These are phyloP conservation scores for Lymantria dispar DNA, from an alignment of 2,888 invertebrate species.

Conservation along the genomic window DNA sequence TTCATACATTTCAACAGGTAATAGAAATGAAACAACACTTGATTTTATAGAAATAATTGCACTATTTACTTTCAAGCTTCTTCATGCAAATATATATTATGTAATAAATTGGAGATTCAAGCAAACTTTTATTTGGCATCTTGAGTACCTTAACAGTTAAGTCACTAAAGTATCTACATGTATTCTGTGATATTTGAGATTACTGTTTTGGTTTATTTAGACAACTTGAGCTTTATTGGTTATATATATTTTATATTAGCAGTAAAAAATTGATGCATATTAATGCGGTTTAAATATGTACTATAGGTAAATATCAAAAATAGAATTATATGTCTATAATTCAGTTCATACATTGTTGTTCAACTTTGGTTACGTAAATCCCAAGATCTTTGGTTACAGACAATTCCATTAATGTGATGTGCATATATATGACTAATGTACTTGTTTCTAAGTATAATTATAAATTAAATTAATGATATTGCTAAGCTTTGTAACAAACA, in stretches of 20 bases:
- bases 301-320: conserved; percentile 40
- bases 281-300: conserved; percentile 24
- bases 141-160: conserved; percentile 48
- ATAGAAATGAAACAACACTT: conserved; percentile 33
- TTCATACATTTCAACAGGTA: conserved; percentile 67
- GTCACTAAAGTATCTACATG: conserved; percentile 21
- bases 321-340: conserved; percentile 35
- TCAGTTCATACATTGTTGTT: conserved; percentile 21
- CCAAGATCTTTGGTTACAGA: conserved; percentile 50
- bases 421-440: conserved; percentile 31
- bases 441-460: conserved; percentile 23
- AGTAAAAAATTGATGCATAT: conserved; percentile 19
- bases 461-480: conserved; percentile 28
- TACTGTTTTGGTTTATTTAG: conserved; percentile 9
- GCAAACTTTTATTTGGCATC: conserved; percentile 64
- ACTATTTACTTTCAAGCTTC: conserved; percentile 73
- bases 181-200: conserved; percentile 23
- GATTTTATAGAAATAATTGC: conserved; percentile 65
- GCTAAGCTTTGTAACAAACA: conserved; percentile 25
- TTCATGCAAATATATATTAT: conserved; percentile 74
- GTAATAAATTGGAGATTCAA: conserved; percentile 67
- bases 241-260: conserved; percentile 9
- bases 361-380: conserved; percentile 48
- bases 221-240: conserved; percentile 22
- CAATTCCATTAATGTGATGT: conserved; percentile 39